Evolutionary conservation across 2,888 invertebrate species (phyloP).

Genomic region (Druceiella hillmani): DNA sequence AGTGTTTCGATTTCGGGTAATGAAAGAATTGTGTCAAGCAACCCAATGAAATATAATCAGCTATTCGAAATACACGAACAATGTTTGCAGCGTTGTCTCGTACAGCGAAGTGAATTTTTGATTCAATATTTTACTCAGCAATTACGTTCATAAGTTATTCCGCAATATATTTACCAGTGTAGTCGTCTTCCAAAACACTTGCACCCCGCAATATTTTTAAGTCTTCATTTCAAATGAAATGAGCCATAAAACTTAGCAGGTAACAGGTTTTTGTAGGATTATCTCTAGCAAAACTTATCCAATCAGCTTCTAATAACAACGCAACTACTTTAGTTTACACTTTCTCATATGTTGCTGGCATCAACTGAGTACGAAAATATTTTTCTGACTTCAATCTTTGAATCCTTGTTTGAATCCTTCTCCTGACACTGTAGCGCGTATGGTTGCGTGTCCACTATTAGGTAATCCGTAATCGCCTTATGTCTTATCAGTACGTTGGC

Average conservation of each 20-base stretch:
- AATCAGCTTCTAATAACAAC: slow-evolving; percentile 7
- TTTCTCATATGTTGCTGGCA: slow-evolving; percentile 12
- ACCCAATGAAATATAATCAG: slow-evolving; percentile 15
- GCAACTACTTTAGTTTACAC: slow-evolving; percentile 11
- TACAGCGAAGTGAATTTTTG: slow-evolving; percentile 5
- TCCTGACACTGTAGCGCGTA: no score
- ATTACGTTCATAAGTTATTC: slow-evolving; percentile 1
- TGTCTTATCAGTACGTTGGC: slow-evolving; percentile 13
- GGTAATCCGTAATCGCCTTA: slow-evolving; percentile 13
- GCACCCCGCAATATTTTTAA: slow-evolving; percentile 8
- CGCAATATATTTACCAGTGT: slow-evolving; percentile 8
- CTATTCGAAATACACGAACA: no score
- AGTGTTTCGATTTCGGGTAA: slow-evolving; percentile 11
- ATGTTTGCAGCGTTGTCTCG: slow-evolving; percentile 15
- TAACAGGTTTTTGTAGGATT: slow-evolving; percentile 17
- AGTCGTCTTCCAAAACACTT: slow-evolving; percentile 11
- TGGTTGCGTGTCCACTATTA: slow-evolving; percentile 13
- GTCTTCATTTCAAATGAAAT: slow-evolving; percentile 11
- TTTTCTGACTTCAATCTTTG: slow-evolving; percentile 13
- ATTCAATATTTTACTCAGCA: slow-evolving; percentile 1
- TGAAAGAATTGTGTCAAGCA: slow-evolving; percentile 15
- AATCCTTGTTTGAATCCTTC: slow-evolving; percentile 14
- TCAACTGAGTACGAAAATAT: slow-evolving; percentile 12
- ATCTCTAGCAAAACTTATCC: no score
- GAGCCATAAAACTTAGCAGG: slow-evolving; percentile 15